Percentiles rank a stretch among this genome's conserved stretches.
These are phyloP conservation scores for Pangasianodon hypophthalmus DNA, from an alignment of 2,113 vertebrate genomes.

Conservation along the genomic window DNA sequence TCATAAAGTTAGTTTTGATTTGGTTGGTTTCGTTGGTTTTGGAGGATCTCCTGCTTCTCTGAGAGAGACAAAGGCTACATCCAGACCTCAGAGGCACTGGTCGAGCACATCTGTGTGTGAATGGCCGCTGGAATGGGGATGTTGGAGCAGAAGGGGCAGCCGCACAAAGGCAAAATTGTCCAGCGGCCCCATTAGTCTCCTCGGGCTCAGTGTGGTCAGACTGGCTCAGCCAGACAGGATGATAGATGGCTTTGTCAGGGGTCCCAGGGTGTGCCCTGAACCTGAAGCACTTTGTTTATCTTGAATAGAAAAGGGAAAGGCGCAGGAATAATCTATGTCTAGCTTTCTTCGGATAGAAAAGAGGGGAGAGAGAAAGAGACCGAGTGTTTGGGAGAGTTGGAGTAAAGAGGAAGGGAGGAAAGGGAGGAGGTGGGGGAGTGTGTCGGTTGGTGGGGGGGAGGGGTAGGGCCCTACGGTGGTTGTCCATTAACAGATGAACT, in stretches of 20 bases:
- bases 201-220: conserved; percentile 81
- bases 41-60: conserved; percentile 41
- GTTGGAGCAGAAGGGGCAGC: conserved; percentile 74
- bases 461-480: conserved; percentile 73
- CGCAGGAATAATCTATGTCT: conserved; percentile 58
- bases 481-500: conserved; percentile 99
- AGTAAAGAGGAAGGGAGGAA: conserved; percentile 69
- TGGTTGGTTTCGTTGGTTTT: conserved; percentile 43
- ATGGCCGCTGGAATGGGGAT: conserved; percentile 77
- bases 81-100: conserved; percentile 77
- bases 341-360: conserved; percentile 73
- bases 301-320: conserved; percentile 88
- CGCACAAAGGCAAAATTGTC: conserved; percentile 89
- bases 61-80: conserved; percentile 51
- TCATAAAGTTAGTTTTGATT: conserved; percentile 44
- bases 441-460: conserved; percentile 44
- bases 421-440: conserved; percentile 49
- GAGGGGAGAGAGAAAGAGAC: conserved; percentile 83
- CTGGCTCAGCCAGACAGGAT: conserved; percentile 94
- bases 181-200: conserved; percentile 80
- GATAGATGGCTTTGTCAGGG: conserved; percentile 99
- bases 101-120: conserved; percentile 84
- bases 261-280: conserved; percentile 99
- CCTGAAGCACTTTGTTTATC: conserved; percentile 99
- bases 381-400: conserved; percentile 71